Percentiles rank a stretch among this genome's conserved stretches.
phyloP scores from a whole-genome alignment of 2,888 invertebrate species.

The Meandrusa payeni region DNA sequence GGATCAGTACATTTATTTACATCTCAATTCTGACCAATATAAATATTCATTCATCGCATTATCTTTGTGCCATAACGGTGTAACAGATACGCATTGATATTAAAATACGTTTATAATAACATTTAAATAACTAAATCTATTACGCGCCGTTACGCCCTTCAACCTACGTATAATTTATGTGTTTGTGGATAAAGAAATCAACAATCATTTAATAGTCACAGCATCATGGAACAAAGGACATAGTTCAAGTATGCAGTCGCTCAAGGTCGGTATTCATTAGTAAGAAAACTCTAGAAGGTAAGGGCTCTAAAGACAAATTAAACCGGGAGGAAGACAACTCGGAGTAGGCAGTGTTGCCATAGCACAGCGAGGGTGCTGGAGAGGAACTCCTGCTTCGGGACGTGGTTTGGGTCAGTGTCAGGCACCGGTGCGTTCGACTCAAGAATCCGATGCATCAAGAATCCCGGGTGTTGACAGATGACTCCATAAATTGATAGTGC shows the following conservation, averaged over 20 bases:
- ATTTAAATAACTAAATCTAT: constrained; percentile 28
- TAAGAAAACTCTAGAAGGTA: too few species aligned
- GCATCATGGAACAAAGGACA: constrained; percentile 3
- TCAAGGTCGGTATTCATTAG: too few species aligned
- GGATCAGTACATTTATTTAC: constrained; percentile 60
- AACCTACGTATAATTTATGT: constrained; percentile 27
- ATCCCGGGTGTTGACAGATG: too few species aligned
- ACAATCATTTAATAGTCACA: constrained; percentile 9
- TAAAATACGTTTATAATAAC: constrained; percentile 38
- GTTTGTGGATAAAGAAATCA: constrained; percentile 14
- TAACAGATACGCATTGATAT: constrained; percentile 44
- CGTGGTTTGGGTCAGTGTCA: too few species aligned
- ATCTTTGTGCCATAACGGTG: constrained; percentile 53
- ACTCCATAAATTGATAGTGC: too few species aligned
- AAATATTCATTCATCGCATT: constrained; percentile 59
- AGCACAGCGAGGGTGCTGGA: too few species aligned
- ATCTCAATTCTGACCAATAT: constrained; percentile 59
- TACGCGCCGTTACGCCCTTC: constrained; percentile 28
- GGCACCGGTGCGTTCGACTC: too few species aligned
- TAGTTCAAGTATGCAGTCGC: constrained; percentile 13
- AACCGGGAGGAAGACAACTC: too few species aligned
- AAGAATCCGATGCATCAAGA: too few species aligned
- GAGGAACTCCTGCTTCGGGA: too few species aligned
- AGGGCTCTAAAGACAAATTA: too few species aligned
- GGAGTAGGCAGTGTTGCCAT: too few species aligned